Evolutionary conservation across 2,797 vertebrate genomes (phyloP), one percentile per base, ranked within the genome.

Genomic region (Tragelaphus oryx): DNA sequence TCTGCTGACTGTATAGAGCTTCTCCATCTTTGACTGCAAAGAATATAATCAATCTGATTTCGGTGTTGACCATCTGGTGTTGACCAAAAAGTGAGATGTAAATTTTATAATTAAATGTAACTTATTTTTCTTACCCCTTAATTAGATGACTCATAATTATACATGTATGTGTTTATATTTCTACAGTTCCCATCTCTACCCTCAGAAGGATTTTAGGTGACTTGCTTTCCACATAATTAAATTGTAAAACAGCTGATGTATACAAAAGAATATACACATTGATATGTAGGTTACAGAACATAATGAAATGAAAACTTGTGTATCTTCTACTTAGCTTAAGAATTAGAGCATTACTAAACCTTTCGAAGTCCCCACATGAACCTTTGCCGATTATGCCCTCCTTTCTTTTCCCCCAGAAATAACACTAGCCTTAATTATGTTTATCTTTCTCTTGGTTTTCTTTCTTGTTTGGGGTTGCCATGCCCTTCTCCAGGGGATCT

Each of bases 161-260:
- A n/a, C 18, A 6, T 87, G 2, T 91, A 30, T 37, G 24, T 91
- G n/a, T 76, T 85, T 89, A 33, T 86, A 89, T 60, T 88, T 93
- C 50, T 89, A 37, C 3, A 68, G 6, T 60, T 46, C 22, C 22
- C 16, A 50, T 78, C n/a, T 60, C n/a, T 91, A 11, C 46, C 52
- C 62, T 86, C 26, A 92, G 10, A 92, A 81, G 30, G 13, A 68
- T 57, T 85, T 91, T 80, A 76, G 59, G 28, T 96, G 68, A 59
- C 54, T 84, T 88, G 12, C n/a, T 96, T 88, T 93, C 17, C 24
- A 59, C 41, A 13, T 88, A 68, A 75, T 71, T 83, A 83, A 93
- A 83, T 57, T 82, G 90, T 81, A 41, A 87, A 90, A 46, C 59
- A 60, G 54, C 55, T 65, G 18, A 33, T 76, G n/a, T 24, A 41